phyloP scores from a whole-genome alignment of 30 jellyfish, hydroid and myxozoan species.

The Rhopilema esculentum region DNA sequence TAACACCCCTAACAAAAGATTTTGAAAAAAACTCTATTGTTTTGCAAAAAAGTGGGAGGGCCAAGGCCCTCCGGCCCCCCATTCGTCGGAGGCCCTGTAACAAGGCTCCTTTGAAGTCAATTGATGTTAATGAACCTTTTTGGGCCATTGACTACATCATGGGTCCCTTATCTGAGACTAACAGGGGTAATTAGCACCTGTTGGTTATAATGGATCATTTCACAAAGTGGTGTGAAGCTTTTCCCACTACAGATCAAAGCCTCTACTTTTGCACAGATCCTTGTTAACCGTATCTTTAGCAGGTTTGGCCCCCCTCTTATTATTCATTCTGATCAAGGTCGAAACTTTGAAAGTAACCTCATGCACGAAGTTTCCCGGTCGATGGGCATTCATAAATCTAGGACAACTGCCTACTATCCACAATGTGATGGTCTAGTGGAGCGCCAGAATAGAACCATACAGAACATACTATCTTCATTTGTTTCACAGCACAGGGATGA shows the following conservation, averaged over 20 bases:
- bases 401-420: slow-evolving; percentile 17
- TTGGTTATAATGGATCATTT: slow-evolving; percentile 69
- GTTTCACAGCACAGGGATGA: slow-evolving; percentile 43
- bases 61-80: no score
- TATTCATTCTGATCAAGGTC: slow-evolving; percentile 67
- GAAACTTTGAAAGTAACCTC: slow-evolving; percentile 36
- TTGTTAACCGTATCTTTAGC: slow-evolving; percentile 34
- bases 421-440: slow-evolving; percentile 36
- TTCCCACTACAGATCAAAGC: slow-evolving; percentile 45
- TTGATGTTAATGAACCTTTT: slow-evolving; percentile 59
- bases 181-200: slow-evolving; percentile 62
- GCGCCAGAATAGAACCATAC: slow-evolving; percentile 2
- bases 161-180: slow-evolving; percentile 73
- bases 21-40: no score
- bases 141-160: slow-evolving; percentile 58
- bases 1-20: no score
- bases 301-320: slow-evolving; percentile 48
- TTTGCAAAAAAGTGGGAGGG: no score
- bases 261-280: slow-evolving; percentile 44
- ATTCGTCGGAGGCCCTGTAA: no score
- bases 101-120: slow-evolving; percentile 55
- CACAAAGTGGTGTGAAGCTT: slow-evolving; percentile 64
- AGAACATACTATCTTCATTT: slow-evolving; percentile 12
- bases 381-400: slow-evolving; percentile 35
- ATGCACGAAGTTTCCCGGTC: slow-evolving; percentile 42